Percentiles rank a stretch among this genome's conserved stretches.
Evolutionary conservation across 2,888 invertebrate species (phyloP).

Genomic region (Amblyjoppa fuscipennis): DNA sequence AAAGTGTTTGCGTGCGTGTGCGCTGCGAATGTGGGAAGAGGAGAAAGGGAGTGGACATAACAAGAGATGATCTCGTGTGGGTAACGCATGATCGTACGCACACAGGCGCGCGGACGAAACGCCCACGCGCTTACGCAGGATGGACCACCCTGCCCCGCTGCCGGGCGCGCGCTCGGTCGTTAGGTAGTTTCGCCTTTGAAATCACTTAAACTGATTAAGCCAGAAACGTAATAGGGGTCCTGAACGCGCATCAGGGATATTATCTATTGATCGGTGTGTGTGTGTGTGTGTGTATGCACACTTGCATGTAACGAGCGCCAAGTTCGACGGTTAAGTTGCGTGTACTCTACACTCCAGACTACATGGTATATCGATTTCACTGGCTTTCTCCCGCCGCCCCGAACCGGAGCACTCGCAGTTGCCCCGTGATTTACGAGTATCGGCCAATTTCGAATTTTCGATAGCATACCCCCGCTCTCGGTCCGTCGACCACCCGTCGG

Average conservation of each 20-base stretch:
- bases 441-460: slow-evolving; percentile 77
- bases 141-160: slow-evolving; percentile 69
- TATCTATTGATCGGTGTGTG: slow-evolving; percentile 7
- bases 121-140: slow-evolving; percentile 65
- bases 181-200: slow-evolving; percentile 74
- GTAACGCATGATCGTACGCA: slow-evolving; percentile 58
- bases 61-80: slow-evolving; percentile 59
- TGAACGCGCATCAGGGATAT: slow-evolving; percentile 43
- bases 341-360: slow-evolving; percentile 9
- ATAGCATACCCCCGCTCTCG: slow-evolving; percentile 67
- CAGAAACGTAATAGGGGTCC: slow-evolving; percentile 70
- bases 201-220: slow-evolving; percentile 82
- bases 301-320: background rate
- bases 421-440: slow-evolving; percentile 75
- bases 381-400: slow-evolving; percentile 25
- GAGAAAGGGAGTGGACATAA: slow-evolving; percentile 36
- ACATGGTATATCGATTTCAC: slow-evolving; percentile 54
- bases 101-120: slow-evolving; percentile 41
- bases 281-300: slow-evolving; percentile 7
- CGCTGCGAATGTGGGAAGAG: slow-evolving; percentile 30
- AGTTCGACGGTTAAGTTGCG: background rate
- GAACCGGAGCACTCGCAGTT: slow-evolving; percentile 54
- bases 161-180: slow-evolving; percentile 58
- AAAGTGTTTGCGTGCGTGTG: slow-evolving; percentile 24
- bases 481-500: slow-evolving; percentile 47